A percentile compares a stretch with the other conserved stretches of the same genome.
Conservation (phyloP, 2,888 invertebrate genomes). For the Dolichopus griseipennis region DNA sequence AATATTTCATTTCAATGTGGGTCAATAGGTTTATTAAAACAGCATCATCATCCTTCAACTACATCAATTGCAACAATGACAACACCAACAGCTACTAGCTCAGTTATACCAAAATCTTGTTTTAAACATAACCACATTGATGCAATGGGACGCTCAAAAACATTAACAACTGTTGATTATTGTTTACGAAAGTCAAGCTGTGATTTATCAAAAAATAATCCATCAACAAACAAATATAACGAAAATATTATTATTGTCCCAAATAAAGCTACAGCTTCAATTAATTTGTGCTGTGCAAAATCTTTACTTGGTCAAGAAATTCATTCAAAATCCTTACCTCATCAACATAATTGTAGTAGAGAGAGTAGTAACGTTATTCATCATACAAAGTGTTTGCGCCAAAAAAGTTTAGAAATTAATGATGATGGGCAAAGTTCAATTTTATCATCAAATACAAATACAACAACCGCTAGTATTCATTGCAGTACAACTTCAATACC, state of each 20-base stretch:
- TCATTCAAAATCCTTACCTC: constrained; percentile 12
- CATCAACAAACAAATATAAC: constrained; percentile 25
- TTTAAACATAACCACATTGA: constrained; percentile 38
- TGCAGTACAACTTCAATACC: constrained; percentile 20
- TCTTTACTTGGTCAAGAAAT: not conserved
- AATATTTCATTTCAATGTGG: constrained; percentile 31
- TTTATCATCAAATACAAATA: constrained; percentile 21
- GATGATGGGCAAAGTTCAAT: constrained; percentile 27
- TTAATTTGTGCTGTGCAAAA: not conserved
- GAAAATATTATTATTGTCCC: constrained; percentile 13
- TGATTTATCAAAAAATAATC: constrained; percentile 24
- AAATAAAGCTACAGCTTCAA: not conserved
- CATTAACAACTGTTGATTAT: constrained; percentile 21
- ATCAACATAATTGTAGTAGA: constrained; percentile 18
- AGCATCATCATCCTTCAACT: constrained; percentile 13
- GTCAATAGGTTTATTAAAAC: constrained; percentile 21
- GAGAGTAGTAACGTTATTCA: constrained; percentile 37
- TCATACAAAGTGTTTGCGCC: constrained; percentile 39
- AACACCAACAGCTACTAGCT: constrained; percentile 18
- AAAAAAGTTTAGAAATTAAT: constrained; percentile 36
- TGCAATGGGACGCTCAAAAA: constrained; percentile 25
- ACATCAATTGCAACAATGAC: constrained; percentile 8
- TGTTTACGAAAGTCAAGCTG: constrained; percentile 23
- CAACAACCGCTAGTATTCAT: constrained; percentile 17
- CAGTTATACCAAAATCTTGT: constrained; percentile 38